Evolutionary conservation across 2,888 invertebrate genomes (phyloP).

Genomic region (Drosophila eohydei): DNA sequence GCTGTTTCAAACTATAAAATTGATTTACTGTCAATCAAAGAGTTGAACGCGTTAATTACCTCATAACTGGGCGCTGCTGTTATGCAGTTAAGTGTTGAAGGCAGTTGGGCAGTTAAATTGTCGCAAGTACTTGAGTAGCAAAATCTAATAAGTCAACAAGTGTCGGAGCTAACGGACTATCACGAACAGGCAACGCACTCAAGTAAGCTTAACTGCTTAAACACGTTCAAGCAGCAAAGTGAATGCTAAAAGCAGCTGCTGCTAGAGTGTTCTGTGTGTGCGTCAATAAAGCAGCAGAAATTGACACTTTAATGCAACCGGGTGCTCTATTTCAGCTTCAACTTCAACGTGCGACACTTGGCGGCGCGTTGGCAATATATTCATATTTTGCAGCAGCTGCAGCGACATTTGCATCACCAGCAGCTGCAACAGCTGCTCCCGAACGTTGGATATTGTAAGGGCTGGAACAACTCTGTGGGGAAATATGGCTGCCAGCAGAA

Average conservation of each 20-base stretch:
- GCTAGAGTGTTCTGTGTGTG: neutral
- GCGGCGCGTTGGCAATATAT: conserved; percentile 52
- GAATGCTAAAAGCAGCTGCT: neutral
- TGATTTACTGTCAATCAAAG: conserved; percentile 15
- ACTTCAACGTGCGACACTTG: conserved; percentile 1
- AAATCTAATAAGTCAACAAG: conserved; percentile 29
- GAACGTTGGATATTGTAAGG: conserved; percentile 6
- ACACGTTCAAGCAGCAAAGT: neutral
- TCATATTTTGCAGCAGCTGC: conserved; percentile 59
- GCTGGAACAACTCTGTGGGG: conserved; percentile 6
- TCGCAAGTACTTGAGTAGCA: conserved; percentile 21
- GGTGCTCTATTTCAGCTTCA: conserved; percentile 21
- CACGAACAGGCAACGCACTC: conserved; percentile 1
- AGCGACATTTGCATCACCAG: conserved; percentile 36
- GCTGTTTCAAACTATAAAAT: conserved; percentile 25
- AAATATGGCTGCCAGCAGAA: conserved; percentile 30
- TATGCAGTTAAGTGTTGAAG: conserved; percentile 25
- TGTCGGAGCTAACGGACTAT: neutral
- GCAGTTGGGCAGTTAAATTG: conserved; percentile 5
- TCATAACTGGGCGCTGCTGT: conserved; percentile 25
- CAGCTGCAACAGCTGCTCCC: conserved; percentile 6
- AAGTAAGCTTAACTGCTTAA: conserved; percentile 1
- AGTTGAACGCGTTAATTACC: conserved; percentile 27
- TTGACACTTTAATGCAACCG: conserved; percentile 44
- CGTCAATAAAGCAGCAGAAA: conserved; percentile 17